These are phyloP conservation scores for Sturnira hondurensis DNA, from an alignment of 2,113 vertebrate species.

Conservation along the genomic window DNA sequence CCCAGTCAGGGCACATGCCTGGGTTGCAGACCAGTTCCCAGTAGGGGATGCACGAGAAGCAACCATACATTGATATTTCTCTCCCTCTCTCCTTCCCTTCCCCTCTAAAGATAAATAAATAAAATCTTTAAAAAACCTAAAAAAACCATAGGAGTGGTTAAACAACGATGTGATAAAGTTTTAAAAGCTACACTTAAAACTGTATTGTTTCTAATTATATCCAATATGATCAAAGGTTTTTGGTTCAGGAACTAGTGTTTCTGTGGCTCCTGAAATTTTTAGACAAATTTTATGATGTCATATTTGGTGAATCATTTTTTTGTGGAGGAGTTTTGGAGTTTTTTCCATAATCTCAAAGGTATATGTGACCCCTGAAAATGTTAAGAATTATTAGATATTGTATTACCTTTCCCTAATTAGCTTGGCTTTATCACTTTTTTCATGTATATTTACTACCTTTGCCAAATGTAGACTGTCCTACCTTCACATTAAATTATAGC, in stretches of 20 bases:
- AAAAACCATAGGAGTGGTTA: too few relatives aligned
- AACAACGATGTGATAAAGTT: not conserved
- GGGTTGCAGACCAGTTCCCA: too few relatives aligned
- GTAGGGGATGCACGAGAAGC: too few relatives aligned
- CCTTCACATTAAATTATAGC: not conserved
- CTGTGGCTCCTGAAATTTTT: not conserved
- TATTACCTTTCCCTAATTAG: not conserved
- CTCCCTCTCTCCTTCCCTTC: too few relatives aligned
- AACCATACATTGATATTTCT: too few relatives aligned
- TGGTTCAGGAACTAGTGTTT: not conserved
- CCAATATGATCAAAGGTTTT: not conserved
- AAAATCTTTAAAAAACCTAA: too few relatives aligned
- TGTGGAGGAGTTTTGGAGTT: not conserved
- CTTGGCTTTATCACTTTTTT: not conserved
- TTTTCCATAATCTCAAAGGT: constrained; percentile 2
- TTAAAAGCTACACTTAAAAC: not conserved
- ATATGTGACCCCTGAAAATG: not conserved
- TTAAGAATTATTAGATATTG: not conserved
- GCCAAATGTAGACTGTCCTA: not conserved
- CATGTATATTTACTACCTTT: not conserved
- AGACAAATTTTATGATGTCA: not conserved
- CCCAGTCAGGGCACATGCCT: too few relatives aligned
- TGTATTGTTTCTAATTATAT: constrained; percentile 1
- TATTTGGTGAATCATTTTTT: constrained; percentile 26
- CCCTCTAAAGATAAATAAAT: too few relatives aligned